A percentile compares a stretch with the other conserved stretches of the same genome.
Evolutionary conservation across 2,113 vertebrate genomes (phyloP).

Genomic region (Tinamus guttatus): DNA sequence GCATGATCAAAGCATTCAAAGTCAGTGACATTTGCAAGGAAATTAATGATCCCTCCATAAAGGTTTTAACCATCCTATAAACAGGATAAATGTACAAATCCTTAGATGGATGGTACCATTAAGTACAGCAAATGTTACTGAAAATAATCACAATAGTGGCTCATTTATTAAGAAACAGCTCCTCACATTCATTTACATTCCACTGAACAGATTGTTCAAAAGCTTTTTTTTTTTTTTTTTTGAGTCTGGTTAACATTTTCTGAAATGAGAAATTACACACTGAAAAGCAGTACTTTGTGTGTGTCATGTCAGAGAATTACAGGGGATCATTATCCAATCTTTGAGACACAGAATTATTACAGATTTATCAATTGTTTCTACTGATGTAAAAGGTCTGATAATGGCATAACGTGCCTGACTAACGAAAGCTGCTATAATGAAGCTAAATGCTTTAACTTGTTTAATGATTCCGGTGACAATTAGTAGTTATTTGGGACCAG

Average conservation of each 20-base stretch:
- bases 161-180: slow-evolving; percentile 68
- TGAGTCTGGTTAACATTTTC: slow-evolving; percentile 30
- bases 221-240: neutral
- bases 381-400: slow-evolving; percentile 60
- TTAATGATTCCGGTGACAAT: slow-evolving; percentile 68
- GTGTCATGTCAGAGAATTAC: slow-evolving; percentile 66
- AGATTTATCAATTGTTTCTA: slow-evolving; percentile 72
- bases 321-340: slow-evolving; percentile 69
- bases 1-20: slow-evolving; percentile 79
- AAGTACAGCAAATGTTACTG: slow-evolving; percentile 65
- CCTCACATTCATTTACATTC: slow-evolving; percentile 47
- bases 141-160: slow-evolving; percentile 51
- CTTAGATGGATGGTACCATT: slow-evolving; percentile 72
- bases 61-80: slow-evolving; percentile 74
- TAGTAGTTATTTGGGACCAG: slow-evolving; percentile 55
- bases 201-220: slow-evolving; percentile 46
- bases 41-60: slow-evolving; percentile 79
- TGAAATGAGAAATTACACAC: slow-evolving; percentile 69
- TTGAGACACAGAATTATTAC: slow-evolving; percentile 65
- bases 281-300: slow-evolving; percentile 64
- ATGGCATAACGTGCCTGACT: slow-evolving; percentile 35
- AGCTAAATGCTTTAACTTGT: slow-evolving; percentile 68
- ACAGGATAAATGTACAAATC: slow-evolving; percentile 72
- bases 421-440: slow-evolving; percentile 63
- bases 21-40: slow-evolving; percentile 79